Evolutionary conservation across 1,140 invertebrate genomes (phyloP).

Genomic region (Ceratoteleas bidentatus): DNA sequence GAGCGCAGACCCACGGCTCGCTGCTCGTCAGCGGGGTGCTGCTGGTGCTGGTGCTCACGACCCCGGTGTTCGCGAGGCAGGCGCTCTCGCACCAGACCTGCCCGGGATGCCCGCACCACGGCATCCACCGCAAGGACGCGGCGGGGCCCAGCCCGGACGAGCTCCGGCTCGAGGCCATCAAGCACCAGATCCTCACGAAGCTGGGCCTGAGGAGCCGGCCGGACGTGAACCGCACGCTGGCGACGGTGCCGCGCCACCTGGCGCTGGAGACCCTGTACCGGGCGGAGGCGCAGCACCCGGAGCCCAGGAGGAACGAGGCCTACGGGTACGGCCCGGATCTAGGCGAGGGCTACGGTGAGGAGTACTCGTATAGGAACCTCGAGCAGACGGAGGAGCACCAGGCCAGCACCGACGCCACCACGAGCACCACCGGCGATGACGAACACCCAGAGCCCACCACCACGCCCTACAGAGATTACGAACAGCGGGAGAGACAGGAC

Average conservation of each 20-base stretch:
- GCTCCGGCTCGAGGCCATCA: conserved; percentile 87
- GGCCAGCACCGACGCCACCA: conserved; percentile 41
- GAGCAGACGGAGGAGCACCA: conserved; percentile 66
- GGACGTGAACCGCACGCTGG: conserved; percentile 85
- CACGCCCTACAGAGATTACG: conserved; percentile 71
- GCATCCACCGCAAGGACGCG: conserved; percentile 69
- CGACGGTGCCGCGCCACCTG: conserved; percentile 84
- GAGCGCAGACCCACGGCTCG: background rate
- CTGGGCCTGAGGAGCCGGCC: conserved; percentile 86
- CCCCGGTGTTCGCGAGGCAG: conserved; percentile 68
- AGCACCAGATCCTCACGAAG: conserved; percentile 88
- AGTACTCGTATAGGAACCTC: conserved; percentile 76
- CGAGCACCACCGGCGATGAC: conserved; percentile 50
- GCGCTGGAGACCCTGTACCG: conserved; percentile 86
- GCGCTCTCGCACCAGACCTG: conserved; percentile 74
- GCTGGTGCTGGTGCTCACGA: conserved; percentile 65
- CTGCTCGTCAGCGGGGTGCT: conserved; percentile 34
- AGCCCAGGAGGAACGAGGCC: conserved; percentile 40
- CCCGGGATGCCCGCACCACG: conserved; percentile 77
- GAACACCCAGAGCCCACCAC: conserved; percentile 61
- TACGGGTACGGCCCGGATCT: conserved; percentile 55
- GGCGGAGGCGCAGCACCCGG: conserved; percentile 82
- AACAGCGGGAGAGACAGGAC: conserved; percentile 69
- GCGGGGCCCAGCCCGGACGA: conserved; percentile 79
- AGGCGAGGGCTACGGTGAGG: conserved; percentile 73